Conservation (phyloP, 2,797 vertebrate genomes). For the Anguilla megastoma region DNA sequence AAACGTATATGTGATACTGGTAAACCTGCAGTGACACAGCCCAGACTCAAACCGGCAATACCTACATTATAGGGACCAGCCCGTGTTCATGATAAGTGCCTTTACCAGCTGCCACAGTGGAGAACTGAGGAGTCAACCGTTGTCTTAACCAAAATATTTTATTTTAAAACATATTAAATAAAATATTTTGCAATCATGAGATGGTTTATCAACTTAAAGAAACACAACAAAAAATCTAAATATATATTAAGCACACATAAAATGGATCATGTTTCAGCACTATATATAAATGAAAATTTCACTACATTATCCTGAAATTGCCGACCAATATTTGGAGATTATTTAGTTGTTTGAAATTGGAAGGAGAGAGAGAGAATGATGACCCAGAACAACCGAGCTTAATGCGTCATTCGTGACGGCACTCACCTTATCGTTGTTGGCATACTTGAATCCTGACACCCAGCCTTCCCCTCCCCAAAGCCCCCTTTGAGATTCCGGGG, state of each 20-base stretch:
- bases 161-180: too few relatives aligned
- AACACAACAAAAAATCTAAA: too few relatives aligned
- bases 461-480: constrained; percentile 95
- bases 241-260: not conserved
- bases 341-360: not conserved
- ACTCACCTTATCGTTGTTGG: constrained; percentile 85
- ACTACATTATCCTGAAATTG: not conserved
- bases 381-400: not conserved
- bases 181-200: too few relatives aligned
- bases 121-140: not conserved
- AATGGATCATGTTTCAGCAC: not conserved
- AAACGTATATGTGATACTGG: not conserved
- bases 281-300: not conserved
- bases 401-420: not conserved
- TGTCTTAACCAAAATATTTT: too few relatives aligned
- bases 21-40: not conserved
- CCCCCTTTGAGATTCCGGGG: constrained; percentile 79
- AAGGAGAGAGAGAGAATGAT: not conserved
- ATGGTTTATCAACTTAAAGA: too few relatives aligned
- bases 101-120: not conserved
- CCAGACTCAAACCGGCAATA: not conserved
- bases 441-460: constrained; percentile 82
- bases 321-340: not conserved
- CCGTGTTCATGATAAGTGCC: not conserved
- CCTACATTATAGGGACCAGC: not conserved